phyloP scores from a whole-genome alignment of 2,113 vertebrate species.

The Sinocyclocheilus maitianheensis region DNA sequence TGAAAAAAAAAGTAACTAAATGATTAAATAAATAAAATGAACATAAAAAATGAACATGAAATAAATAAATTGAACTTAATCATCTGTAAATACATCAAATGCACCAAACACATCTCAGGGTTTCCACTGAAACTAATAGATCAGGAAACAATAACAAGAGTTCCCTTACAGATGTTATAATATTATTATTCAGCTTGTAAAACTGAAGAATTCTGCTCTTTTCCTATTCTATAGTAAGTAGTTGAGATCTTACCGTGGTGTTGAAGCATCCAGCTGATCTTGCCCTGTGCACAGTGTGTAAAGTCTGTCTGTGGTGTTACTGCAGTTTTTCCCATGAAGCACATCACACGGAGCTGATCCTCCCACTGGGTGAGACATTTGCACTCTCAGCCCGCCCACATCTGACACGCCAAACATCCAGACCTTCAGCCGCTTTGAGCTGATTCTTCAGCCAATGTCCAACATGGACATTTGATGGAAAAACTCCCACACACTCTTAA shows the following conservation, averaged over 20 bases:
- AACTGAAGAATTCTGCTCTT: background rate
- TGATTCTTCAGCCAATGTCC: background rate
- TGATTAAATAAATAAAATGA: background rate
- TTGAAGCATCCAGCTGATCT: background rate
- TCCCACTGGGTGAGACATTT: slow-evolving; percentile 18
- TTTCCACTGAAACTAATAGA: background rate
- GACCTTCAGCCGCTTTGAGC: background rate
- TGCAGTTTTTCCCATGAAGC: slow-evolving; percentile 5
- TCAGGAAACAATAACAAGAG: background rate
- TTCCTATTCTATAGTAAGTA: background rate
- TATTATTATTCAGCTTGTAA: background rate
- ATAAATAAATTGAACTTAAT: background rate
- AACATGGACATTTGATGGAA: background rate
- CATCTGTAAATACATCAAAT: background rate
- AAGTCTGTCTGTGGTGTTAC: background rate
- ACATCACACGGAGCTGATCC: background rate
- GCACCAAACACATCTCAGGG: background rate
- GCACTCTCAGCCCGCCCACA: background rate
- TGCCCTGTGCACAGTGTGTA: background rate
- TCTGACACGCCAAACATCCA: slow-evolving; percentile 1
- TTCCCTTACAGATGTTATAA: background rate
- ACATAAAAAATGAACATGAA: too few species aligned
- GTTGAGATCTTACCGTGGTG: slow-evolving; percentile 7
- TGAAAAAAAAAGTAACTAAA: background rate
- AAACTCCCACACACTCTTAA: slow-evolving; percentile 1